phyloP scores from a whole-genome alignment of 2,113 vertebrate genomes.

The Dascyllus trimaculatus region DNA sequence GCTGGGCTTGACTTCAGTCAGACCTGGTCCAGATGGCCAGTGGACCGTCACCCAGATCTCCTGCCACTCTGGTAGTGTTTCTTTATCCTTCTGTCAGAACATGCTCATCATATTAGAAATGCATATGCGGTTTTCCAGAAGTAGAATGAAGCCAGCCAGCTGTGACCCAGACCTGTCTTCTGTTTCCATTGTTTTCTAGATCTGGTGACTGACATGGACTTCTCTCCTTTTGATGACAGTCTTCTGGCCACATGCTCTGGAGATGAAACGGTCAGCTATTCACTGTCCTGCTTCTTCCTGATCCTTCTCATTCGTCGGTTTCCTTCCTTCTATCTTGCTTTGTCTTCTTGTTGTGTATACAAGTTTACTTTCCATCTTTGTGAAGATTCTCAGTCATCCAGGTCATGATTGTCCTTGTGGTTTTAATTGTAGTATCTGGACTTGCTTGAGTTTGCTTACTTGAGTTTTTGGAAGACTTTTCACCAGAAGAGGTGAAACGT shows the following conservation, averaged over 20 bases:
- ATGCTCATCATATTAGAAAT: background rate
- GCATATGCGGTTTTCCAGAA: slow-evolving; percentile 1
- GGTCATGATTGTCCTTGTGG: too few relatives aligned
- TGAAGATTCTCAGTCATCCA: too few relatives aligned
- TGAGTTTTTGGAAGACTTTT: too few relatives aligned
- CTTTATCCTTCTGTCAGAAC: background rate
- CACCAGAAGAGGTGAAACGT: too few relatives aligned
- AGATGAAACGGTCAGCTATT: slow-evolving; percentile 88
- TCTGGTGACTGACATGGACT: slow-evolving; percentile 93
- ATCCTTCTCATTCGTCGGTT: background rate
- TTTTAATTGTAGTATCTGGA: too few relatives aligned
- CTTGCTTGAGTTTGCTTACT: too few relatives aligned
- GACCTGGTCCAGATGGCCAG: slow-evolving; percentile 83
- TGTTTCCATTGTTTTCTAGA: slow-evolving; percentile 79
- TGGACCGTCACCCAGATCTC: slow-evolving; percentile 86
- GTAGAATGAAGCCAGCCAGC: slow-evolving; percentile 25
- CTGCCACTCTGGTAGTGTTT: slow-evolving; percentile 91
- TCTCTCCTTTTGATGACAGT: slow-evolving; percentile 93
- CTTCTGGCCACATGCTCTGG: slow-evolving; percentile 92
- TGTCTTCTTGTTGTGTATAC: background rate
- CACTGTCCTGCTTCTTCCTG: background rate
- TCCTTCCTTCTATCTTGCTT: background rate
- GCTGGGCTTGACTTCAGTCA: slow-evolving; percentile 88
- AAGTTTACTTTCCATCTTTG: slow-evolving; percentile 14
- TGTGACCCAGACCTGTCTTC: slow-evolving; percentile 20